Conservation (phyloP, 2,113 vertebrate species). For the Dendrocopos noguchii region DNA sequence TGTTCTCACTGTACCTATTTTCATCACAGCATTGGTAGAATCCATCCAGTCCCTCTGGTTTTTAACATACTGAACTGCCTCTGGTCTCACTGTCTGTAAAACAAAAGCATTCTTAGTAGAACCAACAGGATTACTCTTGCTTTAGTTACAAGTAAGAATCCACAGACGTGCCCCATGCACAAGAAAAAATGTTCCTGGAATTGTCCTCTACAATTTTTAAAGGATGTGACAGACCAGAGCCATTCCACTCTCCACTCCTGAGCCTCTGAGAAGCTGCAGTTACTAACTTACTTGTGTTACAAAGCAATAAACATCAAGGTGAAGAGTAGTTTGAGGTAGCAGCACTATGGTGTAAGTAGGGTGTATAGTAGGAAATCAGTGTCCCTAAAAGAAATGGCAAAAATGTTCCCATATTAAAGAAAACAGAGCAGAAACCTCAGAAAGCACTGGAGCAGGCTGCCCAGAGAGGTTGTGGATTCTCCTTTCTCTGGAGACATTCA, state of each 20-base stretch:
- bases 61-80: slow-evolving; percentile 44
- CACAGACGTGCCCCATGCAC: neutral
- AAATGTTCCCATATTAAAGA: neutral
- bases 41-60: neutral
- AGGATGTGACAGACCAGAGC: neutral
- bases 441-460: too few species aligned
- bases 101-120: slow-evolving; percentile 40
- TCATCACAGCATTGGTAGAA: neutral
- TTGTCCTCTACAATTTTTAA: neutral
- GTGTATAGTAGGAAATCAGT: neutral
- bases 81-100: slow-evolving; percentile 62
- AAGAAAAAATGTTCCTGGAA: neutral
- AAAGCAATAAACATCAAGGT: slow-evolving; percentile 9
- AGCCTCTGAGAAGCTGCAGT: neutral
- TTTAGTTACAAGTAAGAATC: neutral
- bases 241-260: neutral
- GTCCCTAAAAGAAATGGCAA: neutral
- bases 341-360: neutral
- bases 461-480: too few species aligned
- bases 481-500: too few species aligned
- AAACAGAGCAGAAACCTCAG: neutral
- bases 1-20: slow-evolving; percentile 39
- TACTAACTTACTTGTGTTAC: neutral
- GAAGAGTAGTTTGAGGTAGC: neutral
- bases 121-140: neutral